These are phyloP conservation scores for Enhydra lutris DNA, from an alignment of 2,113 vertebrate genomes.

Conservation along the genomic window DNA sequence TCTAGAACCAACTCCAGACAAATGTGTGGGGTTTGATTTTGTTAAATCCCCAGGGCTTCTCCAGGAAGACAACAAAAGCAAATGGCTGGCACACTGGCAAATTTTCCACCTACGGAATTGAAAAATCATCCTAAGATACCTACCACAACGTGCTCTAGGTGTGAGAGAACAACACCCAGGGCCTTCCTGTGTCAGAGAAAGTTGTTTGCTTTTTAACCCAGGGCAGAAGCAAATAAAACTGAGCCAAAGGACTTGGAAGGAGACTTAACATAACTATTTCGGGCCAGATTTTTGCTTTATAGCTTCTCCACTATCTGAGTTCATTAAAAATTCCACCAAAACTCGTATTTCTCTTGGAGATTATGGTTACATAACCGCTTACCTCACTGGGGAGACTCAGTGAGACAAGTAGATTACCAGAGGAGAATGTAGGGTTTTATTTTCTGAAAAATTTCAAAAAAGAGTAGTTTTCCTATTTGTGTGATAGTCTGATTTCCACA, in stretches of 20 bases:
- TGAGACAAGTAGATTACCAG: constrained; percentile 7
- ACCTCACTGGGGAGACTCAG: not conserved
- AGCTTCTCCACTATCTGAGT: not conserved
- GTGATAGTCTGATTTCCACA: not conserved
- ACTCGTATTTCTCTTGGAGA: not conserved
- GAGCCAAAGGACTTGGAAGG: not conserved
- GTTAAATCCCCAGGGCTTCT: not conserved
- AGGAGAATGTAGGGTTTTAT: not conserved
- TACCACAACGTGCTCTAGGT: not conserved
- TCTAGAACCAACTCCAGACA: not conserved
- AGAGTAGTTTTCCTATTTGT: not conserved
- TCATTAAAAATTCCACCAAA: not conserved
- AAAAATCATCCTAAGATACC: not conserved
- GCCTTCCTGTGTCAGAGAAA: not conserved
- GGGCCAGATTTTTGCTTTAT: not conserved
- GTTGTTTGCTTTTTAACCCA: not conserved
- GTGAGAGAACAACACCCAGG: accelerated
- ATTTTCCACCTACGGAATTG: accelerated
- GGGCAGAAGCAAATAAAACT: constrained; percentile 27
- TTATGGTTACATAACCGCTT: not conserved
- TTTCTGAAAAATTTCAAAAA: not conserved
- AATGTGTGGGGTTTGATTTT: not conserved
- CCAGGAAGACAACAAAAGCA: constrained; percentile 34
- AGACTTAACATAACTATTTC: not conserved
- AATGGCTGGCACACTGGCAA: constrained; percentile 15